A percentile compares a stretch with the other conserved stretches of the same genome.
phyloP scores from a whole-genome alignment of 1,140 invertebrate genomes.

The Sarcophaga peregrina region DNA sequence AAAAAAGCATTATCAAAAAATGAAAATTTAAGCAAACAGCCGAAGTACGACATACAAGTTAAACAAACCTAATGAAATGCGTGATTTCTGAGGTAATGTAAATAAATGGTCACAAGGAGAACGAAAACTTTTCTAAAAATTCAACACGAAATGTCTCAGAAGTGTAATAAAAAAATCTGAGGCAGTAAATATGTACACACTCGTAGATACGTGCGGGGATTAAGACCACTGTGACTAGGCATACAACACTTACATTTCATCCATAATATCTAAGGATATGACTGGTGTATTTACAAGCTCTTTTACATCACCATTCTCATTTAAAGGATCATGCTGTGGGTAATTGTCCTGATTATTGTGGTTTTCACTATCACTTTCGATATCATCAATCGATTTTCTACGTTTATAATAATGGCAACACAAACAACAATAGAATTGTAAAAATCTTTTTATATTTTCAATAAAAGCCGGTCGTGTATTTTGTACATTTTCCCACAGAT shows the following conservation, averaged over 20 bases:
- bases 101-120: neutral
- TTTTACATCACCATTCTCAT: neutral
- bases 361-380: constrained; percentile 23
- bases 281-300: constrained; percentile 17
- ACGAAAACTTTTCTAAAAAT: neutral
- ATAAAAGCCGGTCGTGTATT: constrained; percentile 43
- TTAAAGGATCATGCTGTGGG: neutral
- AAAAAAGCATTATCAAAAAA: neutral
- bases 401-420: constrained; percentile 38
- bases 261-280: constrained; percentile 10
- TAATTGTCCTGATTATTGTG: neutral
- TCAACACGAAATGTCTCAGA: neutral
- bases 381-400: constrained; percentile 45
- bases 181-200: too few relatives aligned
- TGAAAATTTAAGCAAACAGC: neutral
- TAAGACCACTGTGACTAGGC: too few relatives aligned
- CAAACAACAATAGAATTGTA: constrained; percentile 43
- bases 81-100: neutral
- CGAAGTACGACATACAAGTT: neutral
- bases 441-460: neutral
- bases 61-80: neutral
- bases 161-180: too few relatives aligned
- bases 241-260: constrained; percentile 23
- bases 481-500: constrained; percentile 41
- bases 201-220: too few relatives aligned